Evolutionary conservation across 1,140 invertebrate genomes (phyloP).

Genomic region (Drosophila suzukii): DNA sequence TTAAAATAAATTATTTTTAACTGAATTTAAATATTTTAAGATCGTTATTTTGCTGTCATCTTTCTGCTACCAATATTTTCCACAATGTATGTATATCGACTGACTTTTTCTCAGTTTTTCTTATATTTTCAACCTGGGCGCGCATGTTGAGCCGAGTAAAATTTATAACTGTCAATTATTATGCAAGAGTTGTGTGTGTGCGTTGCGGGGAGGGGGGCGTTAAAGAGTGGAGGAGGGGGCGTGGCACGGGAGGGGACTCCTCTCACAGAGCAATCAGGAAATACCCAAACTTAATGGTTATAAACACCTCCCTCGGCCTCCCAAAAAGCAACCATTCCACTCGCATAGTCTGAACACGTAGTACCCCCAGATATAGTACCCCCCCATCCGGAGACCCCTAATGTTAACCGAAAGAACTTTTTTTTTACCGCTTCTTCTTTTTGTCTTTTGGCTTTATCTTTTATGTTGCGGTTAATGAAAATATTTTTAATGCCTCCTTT

Average conservation of each 20-base stretch:
- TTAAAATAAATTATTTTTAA: too few species aligned
- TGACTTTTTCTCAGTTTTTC: slow-evolving; percentile 13
- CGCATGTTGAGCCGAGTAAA: slow-evolving; percentile 62
- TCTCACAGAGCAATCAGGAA: slow-evolving; percentile 67
- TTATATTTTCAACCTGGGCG: slow-evolving; percentile 26
- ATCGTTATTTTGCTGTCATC: too few species aligned
- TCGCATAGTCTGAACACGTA: slow-evolving; percentile 70
- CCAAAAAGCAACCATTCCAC: slow-evolving; percentile 43
- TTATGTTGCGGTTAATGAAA: slow-evolving; percentile 35
- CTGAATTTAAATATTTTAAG: too few species aligned
- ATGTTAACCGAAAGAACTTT: not conserved
- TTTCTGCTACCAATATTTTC: not conserved
- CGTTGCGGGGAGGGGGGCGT: not conserved
- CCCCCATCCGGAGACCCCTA: not conserved
- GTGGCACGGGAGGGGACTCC: slow-evolving; percentile 15
- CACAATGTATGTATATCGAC: slow-evolving; percentile 2
- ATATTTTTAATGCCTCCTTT: slow-evolving; percentile 20
- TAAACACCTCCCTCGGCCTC: slow-evolving; percentile 25
- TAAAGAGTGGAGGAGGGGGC: too few species aligned
- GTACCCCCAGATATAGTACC: slow-evolving; percentile 1
- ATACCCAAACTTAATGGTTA: slow-evolving; percentile 57
- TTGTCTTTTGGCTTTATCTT: slow-evolving; percentile 1
- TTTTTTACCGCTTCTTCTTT: slow-evolving; percentile 17
- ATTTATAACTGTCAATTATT: slow-evolving; percentile 84
- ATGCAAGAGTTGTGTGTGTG: slow-evolving; percentile 78